Percentiles rank a stretch among this genome's conserved stretches.
These are phyloP conservation scores for Engraulis encrasicolus DNA, from an alignment of 2,113 vertebrate genomes.

Conservation along the genomic window DNA sequence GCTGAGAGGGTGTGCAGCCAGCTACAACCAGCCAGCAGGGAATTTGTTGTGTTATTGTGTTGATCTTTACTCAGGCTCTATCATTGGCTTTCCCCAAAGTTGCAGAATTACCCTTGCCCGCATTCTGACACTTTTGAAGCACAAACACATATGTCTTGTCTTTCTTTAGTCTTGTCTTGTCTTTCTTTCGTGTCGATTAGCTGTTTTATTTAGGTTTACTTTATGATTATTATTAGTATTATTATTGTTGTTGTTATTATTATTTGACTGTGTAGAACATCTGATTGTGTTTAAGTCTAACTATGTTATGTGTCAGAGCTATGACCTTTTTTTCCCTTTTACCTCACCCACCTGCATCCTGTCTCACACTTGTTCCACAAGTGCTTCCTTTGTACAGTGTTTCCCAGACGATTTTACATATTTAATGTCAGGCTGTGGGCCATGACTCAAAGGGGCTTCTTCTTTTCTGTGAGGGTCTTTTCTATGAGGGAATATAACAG, in stretches of 20 bases:
- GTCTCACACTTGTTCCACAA: not conserved
- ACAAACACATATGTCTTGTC: not conserved
- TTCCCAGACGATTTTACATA: not conserved
- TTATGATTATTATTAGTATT: too few species aligned
- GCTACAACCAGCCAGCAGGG: not conserved
- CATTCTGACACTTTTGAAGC: not conserved
- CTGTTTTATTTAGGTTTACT: not conserved
- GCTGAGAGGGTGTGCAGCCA: not conserved
- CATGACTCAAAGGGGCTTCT: not conserved
- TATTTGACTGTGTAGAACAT: not conserved
- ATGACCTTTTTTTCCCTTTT: not conserved
- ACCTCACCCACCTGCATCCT: not conserved
- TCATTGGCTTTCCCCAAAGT: not conserved
- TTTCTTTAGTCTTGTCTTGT: not conserved
- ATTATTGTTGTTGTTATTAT: too few species aligned
- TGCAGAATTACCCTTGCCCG: not conserved
- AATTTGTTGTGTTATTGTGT: not conserved
- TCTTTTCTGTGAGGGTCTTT: not conserved
- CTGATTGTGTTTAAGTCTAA: not conserved
- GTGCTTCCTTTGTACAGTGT: not conserved
- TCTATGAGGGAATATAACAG: not conserved
- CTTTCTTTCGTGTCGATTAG: not conserved
- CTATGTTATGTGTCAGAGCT: too few species aligned
- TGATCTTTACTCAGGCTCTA: not conserved
- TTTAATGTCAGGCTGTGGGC: conserved; percentile 6